phyloP scores from a whole-genome alignment of 2,113 vertebrate genomes.

The Hyperopisus bebe region DNA sequence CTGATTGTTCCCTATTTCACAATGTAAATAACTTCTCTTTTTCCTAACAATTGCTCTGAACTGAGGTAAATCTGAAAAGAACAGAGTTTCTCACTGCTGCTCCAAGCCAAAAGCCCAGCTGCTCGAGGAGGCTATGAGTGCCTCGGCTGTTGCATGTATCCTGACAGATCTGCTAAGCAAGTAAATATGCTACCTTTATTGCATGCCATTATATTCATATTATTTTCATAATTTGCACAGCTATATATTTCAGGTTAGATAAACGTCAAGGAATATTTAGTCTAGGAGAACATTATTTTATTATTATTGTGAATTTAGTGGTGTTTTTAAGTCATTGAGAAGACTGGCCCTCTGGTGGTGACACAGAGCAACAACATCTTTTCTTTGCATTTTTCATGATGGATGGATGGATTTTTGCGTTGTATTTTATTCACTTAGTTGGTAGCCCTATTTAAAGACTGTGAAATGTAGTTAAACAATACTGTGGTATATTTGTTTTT shows the following conservation, averaged over 20 bases:
- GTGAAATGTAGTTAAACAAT: neutral
- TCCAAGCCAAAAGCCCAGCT: neutral
- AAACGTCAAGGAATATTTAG: neutral
- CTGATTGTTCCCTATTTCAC: neutral
- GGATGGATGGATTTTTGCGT: neutral
- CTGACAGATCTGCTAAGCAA: neutral
- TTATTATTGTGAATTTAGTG: neutral
- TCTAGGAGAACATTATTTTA: neutral
- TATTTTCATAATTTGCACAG: neutral
- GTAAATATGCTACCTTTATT: neutral
- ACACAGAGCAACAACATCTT: neutral
- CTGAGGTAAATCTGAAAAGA: neutral
- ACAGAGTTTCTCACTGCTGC: neutral
- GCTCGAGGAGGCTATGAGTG: neutral
- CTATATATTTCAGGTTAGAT: neutral
- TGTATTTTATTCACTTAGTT: neutral
- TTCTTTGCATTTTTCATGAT: neutral
- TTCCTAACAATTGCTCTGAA: neutral
- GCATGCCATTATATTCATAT: neutral
- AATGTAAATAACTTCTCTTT: neutral
- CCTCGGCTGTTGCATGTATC: neutral
- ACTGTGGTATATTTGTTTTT: neutral
- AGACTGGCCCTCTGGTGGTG: neutral
- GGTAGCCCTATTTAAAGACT: neutral
- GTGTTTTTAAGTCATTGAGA: neutral